Conservation (phyloP, 2,113 vertebrate species). For the Montifringilla adamsi region DNA sequence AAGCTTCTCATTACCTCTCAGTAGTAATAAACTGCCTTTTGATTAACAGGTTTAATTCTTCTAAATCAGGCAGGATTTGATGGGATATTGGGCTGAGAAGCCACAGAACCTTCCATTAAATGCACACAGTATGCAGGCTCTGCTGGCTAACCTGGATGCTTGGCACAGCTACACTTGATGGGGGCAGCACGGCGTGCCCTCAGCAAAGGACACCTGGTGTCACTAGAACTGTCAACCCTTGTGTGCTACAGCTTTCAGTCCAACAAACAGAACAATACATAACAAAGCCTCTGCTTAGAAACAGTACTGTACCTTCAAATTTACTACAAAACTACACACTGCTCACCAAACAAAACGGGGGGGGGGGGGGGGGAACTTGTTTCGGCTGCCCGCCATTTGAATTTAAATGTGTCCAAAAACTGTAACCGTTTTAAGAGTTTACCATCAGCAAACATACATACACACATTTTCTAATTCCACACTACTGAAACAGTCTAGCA, state of each 20-base stretch:
- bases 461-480: slow-evolving; percentile 26
- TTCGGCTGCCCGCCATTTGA: neutral
- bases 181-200: neutral
- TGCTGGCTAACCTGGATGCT: neutral
- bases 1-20: neutral
- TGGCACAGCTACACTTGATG: neutral
- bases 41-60: neutral
- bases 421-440: slow-evolving; percentile 14
- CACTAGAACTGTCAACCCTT: neutral
- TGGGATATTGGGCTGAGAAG: neutral
- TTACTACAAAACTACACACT: neutral
- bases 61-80: neutral
- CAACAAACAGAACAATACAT: neutral
- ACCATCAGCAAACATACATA: slow-evolving; percentile 20
- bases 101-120: neutral
- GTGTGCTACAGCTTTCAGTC: neutral
- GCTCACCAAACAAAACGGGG: neutral
- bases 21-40: neutral
- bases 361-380: neutral
- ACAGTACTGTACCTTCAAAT: neutral
- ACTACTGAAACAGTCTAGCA: neutral
- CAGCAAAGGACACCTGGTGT: neutral
- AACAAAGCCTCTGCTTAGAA: neutral
- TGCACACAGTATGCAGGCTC: fast-evolving
- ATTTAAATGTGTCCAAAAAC: neutral